Conservation (phyloP, 2,888 invertebrate species). For the Adelognathus sp. region DNA sequence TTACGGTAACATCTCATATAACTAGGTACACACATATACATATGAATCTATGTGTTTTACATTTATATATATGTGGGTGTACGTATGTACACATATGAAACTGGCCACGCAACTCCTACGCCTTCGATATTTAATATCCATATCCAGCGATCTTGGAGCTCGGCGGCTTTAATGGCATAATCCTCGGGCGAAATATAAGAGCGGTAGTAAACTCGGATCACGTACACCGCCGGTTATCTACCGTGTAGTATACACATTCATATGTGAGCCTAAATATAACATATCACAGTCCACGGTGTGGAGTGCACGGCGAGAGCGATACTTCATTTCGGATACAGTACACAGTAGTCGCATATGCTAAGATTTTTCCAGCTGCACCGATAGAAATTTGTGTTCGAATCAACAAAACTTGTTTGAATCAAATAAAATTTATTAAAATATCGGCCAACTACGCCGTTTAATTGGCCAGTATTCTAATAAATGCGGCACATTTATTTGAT, state of each 20-base stretch:
- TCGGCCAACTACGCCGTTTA: too few species aligned
- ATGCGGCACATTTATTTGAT: not conserved
- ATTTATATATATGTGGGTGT: not conserved
- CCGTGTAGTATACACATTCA: slow-evolving; percentile 9
- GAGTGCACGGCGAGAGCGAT: not conserved
- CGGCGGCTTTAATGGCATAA: slow-evolving; percentile 67
- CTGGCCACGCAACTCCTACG: slow-evolving; percentile 44
- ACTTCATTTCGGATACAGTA: slow-evolving; percentile 21
- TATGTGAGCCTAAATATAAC: slow-evolving; percentile 1
- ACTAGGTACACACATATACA: not conserved
- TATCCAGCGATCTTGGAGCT: slow-evolving; percentile 65
- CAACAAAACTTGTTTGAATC: too few species aligned
- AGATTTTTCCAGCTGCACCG: too few species aligned
- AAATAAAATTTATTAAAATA: too few species aligned
- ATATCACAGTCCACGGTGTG: not conserved
- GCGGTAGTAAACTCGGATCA: slow-evolving; percentile 59
- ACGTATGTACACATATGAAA: not conserved
- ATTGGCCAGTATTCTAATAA: too few species aligned
- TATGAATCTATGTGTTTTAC: not conserved
- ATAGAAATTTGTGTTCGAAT: too few species aligned
- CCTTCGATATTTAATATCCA: slow-evolving; percentile 69
- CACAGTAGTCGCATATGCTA: too few species aligned
- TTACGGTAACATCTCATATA: slow-evolving; percentile 34
- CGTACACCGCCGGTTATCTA: slow-evolving; percentile 53
- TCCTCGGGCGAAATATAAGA: slow-evolving; percentile 63